Conservation (phyloP, 2,888 invertebrate species). For the Eupithecia tripunctaria region DNA sequence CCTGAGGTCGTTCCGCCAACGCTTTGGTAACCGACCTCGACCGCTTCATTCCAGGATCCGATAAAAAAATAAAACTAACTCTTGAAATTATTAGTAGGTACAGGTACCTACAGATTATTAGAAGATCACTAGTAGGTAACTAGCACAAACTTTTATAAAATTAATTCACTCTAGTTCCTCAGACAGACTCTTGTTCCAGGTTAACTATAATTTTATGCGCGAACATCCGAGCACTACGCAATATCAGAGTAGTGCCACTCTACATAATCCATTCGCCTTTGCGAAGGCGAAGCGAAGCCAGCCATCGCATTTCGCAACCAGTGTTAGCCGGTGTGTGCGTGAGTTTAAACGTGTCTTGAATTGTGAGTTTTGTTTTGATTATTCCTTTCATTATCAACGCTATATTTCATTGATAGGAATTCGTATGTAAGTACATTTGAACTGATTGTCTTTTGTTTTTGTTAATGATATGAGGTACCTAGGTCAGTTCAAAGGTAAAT, state of each 20-base stretch:
- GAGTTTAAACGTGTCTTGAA: background rate
- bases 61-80: too few relatives aligned
- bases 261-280: conserved; percentile 1
- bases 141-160: too few relatives aligned
- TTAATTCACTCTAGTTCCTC: too few relatives aligned
- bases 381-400: background rate
- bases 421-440: background rate
- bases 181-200: too few relatives aligned
- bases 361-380: conserved; percentile 10
- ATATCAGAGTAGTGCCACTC: background rate
- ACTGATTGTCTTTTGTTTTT: background rate
- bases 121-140: too few relatives aligned
- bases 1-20: too few relatives aligned
- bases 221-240: background rate
- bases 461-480: background rate
- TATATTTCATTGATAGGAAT: background rate
- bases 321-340: background rate
- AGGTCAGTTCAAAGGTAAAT: background rate
- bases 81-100: too few relatives aligned
- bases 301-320: background rate
- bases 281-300: too few relatives aligned
- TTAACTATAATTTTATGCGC: background rate
- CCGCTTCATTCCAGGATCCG: background rate
- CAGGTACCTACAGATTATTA: too few relatives aligned
- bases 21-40: too few relatives aligned